Evolutionary conservation across 92 coral and sea anemone species (phyloP).

Genomic region (Pocillopora meandrina): DNA sequence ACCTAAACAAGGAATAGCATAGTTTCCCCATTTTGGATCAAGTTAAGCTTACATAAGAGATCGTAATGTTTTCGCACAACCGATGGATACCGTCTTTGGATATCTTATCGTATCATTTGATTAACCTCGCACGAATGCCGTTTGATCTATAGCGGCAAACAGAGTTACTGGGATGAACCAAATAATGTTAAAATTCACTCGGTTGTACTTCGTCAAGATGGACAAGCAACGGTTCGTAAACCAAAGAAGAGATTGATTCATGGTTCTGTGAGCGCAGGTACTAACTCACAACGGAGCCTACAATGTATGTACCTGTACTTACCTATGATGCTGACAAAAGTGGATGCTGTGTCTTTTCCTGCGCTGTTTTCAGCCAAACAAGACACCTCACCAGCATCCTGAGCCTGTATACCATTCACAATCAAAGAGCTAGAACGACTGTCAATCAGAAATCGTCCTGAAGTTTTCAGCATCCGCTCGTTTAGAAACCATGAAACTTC

Average conservation of each 20-base stretch:
- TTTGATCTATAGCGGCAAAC: too few relatives aligned
- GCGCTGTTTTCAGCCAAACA: slow-evolving; percentile 73
- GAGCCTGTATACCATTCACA: slow-evolving; percentile 52
- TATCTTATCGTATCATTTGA: too few relatives aligned
- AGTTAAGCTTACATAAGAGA: not conserved
- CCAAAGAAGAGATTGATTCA: too few relatives aligned
- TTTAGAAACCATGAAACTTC: slow-evolving; percentile 73
- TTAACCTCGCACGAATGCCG: too few relatives aligned
- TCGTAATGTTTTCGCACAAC: too few relatives aligned
- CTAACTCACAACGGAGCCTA: not conserved
- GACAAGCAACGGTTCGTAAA: too few relatives aligned
- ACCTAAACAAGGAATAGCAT: slow-evolving; percentile 33
- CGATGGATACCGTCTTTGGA: too few relatives aligned
- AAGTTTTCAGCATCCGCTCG: slow-evolving; percentile 54
- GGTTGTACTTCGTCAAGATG: too few relatives aligned
- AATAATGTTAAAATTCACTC: too few relatives aligned
- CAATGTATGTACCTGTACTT: not conserved
- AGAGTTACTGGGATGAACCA: too few relatives aligned
- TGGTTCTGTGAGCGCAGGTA: too few relatives aligned
- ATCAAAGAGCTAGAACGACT: slow-evolving; percentile 50
- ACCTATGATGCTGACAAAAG: slow-evolving; percentile 78
- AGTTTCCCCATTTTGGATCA: not conserved
- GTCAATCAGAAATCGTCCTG: slow-evolving; percentile 57
- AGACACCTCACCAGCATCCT: slow-evolving; percentile 80
- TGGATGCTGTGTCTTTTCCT: slow-evolving; percentile 57